Conservation (phyloP, 2,113 vertebrate species). For the Eulemur rufifrons region DNA sequence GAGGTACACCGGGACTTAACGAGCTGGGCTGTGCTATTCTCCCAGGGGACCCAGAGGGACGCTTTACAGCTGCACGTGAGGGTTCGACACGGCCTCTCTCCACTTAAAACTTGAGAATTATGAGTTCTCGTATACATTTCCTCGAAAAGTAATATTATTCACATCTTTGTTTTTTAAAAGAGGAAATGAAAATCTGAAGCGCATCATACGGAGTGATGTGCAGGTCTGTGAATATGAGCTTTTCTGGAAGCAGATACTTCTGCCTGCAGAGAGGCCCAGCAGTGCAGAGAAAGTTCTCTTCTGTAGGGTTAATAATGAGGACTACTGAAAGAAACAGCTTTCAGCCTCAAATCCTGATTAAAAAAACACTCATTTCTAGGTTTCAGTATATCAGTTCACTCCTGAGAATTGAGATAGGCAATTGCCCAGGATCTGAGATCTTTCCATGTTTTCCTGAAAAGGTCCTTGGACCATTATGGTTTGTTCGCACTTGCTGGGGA, state of each 20-base stretch:
- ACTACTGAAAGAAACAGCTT: background rate
- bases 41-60: background rate
- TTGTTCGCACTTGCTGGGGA: background rate
- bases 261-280: background rate
- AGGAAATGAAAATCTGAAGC: constrained; percentile 63
- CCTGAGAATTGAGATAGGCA: background rate
- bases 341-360: background rate
- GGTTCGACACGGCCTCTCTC: background rate
- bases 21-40: background rate
- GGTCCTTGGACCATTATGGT: background rate
- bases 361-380: background rate
- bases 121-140: constrained; percentile 18
- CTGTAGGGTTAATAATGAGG: background rate
- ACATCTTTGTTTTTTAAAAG: constrained; percentile 49
- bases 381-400: background rate
- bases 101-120: constrained; percentile 35
- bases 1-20: background rate
- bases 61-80: background rate
- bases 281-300: background rate
- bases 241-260: background rate
- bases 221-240: background rate
- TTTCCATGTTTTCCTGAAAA: background rate
- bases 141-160: constrained; percentile 41
- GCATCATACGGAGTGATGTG: background rate
- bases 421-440: background rate